Conservation (phyloP, 2,888 invertebrate genomes). For the Ichneumoninae sp. region DNA sequence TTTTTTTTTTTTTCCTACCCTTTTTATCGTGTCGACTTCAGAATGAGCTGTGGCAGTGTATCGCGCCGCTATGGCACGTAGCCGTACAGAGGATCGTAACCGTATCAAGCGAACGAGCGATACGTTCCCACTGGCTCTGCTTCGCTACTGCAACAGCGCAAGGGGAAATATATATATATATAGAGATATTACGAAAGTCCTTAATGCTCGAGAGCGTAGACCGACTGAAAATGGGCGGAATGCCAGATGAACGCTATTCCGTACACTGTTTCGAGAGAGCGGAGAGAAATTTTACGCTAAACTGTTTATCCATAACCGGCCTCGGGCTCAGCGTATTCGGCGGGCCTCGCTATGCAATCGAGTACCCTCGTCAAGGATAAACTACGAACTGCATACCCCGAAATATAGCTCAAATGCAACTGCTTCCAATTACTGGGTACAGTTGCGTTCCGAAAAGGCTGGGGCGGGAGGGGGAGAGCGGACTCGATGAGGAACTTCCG, state of each 20-base stretch:
- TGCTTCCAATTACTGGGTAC: not conserved
- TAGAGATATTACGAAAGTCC: constrained; percentile 35
- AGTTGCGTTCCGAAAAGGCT: not conserved
- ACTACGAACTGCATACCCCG: constrained; percentile 19
- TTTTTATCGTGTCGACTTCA: not conserved
- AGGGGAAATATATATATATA: not conserved
- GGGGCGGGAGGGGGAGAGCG: not conserved
- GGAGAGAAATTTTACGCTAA: constrained; percentile 12
- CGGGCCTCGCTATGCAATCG: constrained; percentile 15
- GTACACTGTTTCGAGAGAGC: constrained; percentile 6
- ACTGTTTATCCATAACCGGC: constrained; percentile 30
- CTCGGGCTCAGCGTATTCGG: not conserved
- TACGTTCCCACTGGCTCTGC: constrained; percentile 8
- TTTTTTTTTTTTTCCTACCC: not conserved
- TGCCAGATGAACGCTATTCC: constrained; percentile 50
- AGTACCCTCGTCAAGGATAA: constrained; percentile 35
- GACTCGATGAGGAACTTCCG: not conserved
- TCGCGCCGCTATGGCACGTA: not conserved
- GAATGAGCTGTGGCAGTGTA: not conserved
- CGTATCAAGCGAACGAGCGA: constrained; percentile 15
- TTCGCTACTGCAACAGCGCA: not conserved
- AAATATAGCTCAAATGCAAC: not conserved
- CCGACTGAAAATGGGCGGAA: constrained; percentile 59
- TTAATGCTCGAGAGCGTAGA: constrained; percentile 12
- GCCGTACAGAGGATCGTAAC: constrained; percentile 11